Conservation (phyloP, 2,797 vertebrate species). For the Eulemur albifrons region DNA sequence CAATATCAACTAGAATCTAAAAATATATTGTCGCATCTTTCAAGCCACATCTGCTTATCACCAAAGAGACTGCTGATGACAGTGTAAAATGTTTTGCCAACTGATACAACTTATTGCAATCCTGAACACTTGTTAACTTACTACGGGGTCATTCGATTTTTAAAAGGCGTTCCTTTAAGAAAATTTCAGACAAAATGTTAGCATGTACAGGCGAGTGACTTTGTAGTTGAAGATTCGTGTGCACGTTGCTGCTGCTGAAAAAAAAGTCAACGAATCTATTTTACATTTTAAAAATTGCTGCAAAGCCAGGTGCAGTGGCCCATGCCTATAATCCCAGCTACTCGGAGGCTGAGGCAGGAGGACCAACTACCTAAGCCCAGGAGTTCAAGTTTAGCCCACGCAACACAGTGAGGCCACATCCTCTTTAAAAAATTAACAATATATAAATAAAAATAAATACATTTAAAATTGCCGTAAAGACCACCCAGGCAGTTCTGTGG, state of each 20-base stretch:
- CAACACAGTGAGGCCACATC: neutral
- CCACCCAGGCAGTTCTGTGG: neutral
- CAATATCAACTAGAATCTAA: neutral
- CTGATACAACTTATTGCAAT: neutral
- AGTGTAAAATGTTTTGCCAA: neutral
- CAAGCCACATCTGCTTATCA: neutral
- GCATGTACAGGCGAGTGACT: neutral
- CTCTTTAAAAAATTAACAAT: neutral
- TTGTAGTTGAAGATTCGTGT: neutral
- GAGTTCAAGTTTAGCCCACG: neutral
- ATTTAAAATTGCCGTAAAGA: neutral
- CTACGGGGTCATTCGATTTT: neutral
- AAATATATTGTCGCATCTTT: neutral
- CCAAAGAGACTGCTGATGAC: neutral
- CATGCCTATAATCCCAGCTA: neutral
- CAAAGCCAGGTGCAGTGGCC: neutral
- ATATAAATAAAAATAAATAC: neutral
- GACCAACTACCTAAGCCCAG: neutral
- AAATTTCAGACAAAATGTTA: neutral
- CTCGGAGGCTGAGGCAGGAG: neutral
- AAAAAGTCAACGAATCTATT: neutral
- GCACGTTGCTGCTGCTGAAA: neutral
- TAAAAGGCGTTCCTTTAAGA: neutral
- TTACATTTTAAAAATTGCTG: neutral
- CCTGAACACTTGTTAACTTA: neutral